Conservation (phyloP, 2,888 invertebrate genomes). For the Lepas anatifera region DNA sequence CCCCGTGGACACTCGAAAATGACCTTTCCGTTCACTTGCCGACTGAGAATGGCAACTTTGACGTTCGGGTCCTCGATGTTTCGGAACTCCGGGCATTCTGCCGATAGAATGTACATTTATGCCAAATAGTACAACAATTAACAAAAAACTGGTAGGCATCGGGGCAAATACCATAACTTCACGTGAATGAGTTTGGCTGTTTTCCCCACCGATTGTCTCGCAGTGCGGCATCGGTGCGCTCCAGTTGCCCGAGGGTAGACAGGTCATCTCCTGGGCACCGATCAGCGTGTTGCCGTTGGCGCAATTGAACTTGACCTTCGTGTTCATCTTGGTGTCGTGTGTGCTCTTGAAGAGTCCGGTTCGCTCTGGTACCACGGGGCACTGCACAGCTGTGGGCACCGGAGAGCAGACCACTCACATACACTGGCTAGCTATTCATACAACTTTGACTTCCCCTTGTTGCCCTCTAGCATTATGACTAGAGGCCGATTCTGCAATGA, state of each 20-base stretch:
- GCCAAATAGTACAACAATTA: too few species aligned
- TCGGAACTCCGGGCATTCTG: constrained; percentile 63
- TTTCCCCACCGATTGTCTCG: constrained; percentile 18
- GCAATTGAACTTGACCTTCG: constrained; percentile 59
- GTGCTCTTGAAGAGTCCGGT: constrained; percentile 58
- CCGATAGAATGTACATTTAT: too few species aligned
- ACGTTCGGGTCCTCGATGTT: constrained; percentile 41
- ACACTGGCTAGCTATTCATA: too few species aligned
- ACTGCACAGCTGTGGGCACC: constrained; percentile 52
- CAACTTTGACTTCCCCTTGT: too few species aligned
- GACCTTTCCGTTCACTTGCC: constrained; percentile 66
- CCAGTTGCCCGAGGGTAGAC: constrained; percentile 78
- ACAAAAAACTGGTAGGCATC: too few species aligned
- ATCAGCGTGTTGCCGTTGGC: constrained; percentile 67
- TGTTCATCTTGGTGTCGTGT: constrained; percentile 58
- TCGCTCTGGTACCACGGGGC: constrained; percentile 45
- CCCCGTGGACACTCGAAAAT: constrained; percentile 67
- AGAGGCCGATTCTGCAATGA: too few species aligned
- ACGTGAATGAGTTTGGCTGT: too few species aligned
- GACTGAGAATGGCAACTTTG: constrained; percentile 57
- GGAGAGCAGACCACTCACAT: not conserved
- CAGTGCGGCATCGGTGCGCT: constrained; percentile 55
- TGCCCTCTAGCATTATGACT: too few species aligned
- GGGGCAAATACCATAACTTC: too few species aligned
- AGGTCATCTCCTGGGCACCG: constrained; percentile 56